Percentiles rank a stretch among this genome's conserved stretches.
Conservation (phyloP, 2,113 vertebrate genomes). For the Balaeniceps rex region DNA sequence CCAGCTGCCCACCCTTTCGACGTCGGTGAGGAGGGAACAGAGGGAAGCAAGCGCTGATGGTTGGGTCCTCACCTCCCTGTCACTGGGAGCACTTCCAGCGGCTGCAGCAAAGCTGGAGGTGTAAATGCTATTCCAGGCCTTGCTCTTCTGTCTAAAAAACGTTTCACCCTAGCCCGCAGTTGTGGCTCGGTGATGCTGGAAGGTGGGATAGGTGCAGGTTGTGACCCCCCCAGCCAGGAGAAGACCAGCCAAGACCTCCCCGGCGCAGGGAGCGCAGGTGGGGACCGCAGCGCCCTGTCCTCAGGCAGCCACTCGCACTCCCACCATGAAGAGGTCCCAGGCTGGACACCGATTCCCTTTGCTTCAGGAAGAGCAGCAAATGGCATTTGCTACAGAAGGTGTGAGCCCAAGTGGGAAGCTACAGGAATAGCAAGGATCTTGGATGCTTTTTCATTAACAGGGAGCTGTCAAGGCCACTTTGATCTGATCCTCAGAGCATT, state of each 20-base stretch:
- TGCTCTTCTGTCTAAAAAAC: neutral
- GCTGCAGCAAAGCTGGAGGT: neutral
- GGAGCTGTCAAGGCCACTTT: neutral
- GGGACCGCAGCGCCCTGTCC: neutral
- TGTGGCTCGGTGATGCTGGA: neutral
- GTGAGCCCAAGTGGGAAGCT: neutral
- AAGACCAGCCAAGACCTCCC: neutral
- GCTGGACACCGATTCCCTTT: too few species aligned
- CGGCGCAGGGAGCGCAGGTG: accelerated
- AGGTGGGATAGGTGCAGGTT: neutral
- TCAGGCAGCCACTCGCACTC: neutral
- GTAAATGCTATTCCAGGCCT: neutral
- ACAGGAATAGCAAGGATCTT: neutral
- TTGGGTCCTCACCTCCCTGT: neutral
- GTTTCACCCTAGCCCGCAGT: too few species aligned
- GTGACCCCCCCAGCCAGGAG: neutral
- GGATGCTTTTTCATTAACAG: neutral
- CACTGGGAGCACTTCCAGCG: neutral
- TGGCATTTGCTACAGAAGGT: neutral
- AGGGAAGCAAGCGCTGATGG: neutral
- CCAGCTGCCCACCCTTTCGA: accelerated
- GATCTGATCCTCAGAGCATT: neutral
- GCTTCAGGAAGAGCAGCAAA: neutral
- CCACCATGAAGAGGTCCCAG: neutral
- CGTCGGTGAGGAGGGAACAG: neutral